Percentiles rank a stretch among this genome's conserved stretches.
phyloP scores from a whole-genome alignment of 1,140 invertebrate genomes.

The Globodera ellingtonae region DNA sequence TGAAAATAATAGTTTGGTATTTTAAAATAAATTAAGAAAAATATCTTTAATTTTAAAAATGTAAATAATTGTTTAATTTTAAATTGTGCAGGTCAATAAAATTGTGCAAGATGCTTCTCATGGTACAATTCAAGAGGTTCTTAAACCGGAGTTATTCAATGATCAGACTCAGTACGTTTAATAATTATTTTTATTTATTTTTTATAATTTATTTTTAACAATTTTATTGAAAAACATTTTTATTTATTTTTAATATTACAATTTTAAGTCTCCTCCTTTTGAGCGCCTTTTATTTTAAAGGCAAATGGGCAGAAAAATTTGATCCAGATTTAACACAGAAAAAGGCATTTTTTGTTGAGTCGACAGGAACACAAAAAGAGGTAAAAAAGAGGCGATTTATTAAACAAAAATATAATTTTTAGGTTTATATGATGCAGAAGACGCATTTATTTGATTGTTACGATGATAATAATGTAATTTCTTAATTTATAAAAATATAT shows the following conservation, averaged over 20 bases:
- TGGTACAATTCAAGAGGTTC: neutral
- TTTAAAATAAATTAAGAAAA: too few relatives aligned
- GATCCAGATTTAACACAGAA: neutral
- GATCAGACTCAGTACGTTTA: neutral
- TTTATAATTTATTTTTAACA: too few relatives aligned
- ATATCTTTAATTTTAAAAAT: neutral
- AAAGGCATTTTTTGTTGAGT: neutral
- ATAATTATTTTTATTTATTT: too few relatives aligned
- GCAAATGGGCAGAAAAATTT: conserved; percentile 1
- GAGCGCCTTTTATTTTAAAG: neutral
- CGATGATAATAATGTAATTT: neutral
- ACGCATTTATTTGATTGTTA: neutral
- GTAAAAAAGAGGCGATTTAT: neutral
- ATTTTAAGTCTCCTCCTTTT: neutral
- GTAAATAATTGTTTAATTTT: neutral
- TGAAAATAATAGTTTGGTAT: too few relatives aligned
- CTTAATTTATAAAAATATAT: neutral
- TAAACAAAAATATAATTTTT: neutral
- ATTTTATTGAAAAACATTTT: neutral
- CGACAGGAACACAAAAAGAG: neutral
- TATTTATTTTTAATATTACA: neutral
- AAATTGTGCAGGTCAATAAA: neutral
- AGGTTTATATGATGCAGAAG: conserved; percentile 1
- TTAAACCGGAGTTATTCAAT: neutral
- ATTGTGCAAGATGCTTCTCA: neutral